A percentile compares a stretch with the other conserved stretches of the same genome.
Evolutionary conservation across 2,888 invertebrate species (phyloP).

Genomic region (Alentia gelatinosa): DNA sequence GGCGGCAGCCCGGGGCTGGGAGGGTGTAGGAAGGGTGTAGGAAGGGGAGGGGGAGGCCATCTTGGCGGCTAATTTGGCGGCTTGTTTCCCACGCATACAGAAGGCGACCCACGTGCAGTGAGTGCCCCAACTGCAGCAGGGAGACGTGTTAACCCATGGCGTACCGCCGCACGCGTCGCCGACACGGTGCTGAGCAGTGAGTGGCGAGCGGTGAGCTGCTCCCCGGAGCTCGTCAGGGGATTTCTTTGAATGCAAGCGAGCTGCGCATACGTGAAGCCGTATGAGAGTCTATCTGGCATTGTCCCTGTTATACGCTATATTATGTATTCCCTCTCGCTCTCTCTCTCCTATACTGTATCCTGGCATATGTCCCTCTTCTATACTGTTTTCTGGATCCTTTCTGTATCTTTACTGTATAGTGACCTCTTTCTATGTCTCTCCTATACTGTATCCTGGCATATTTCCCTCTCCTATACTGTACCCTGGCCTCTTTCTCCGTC

Average conservation of each 20-base stretch:
- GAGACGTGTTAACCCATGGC: constrained; percentile 10
- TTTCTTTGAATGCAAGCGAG: no score
- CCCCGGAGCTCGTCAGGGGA: no score
- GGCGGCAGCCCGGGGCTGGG: not conserved
- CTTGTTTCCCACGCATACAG: constrained; percentile 30
- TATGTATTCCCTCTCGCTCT: not conserved
- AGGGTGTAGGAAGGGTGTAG: no score
- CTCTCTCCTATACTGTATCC: not conserved
- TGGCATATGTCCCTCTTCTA: not conserved
- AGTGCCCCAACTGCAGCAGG: not conserved
- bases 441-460: not conserved
- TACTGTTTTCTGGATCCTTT: not conserved
- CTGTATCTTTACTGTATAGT: not conserved
- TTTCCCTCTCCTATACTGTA: not conserved
- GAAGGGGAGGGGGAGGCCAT: not conserved
- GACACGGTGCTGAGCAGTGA: not conserved
- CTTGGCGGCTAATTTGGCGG: not conserved
- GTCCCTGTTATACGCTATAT: no score
- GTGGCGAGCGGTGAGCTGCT: no score
- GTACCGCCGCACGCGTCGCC: not conserved
- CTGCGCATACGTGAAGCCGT: no score
- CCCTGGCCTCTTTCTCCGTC: not conserved
- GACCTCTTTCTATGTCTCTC: not conserved
- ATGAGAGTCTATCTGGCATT: no score
- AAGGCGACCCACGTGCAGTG: not conserved